Evolutionary conservation across 2,888 invertebrate species (phyloP), one percentile per base, ranked within the genome.

Genomic region (Erebia aethiops): DNA sequence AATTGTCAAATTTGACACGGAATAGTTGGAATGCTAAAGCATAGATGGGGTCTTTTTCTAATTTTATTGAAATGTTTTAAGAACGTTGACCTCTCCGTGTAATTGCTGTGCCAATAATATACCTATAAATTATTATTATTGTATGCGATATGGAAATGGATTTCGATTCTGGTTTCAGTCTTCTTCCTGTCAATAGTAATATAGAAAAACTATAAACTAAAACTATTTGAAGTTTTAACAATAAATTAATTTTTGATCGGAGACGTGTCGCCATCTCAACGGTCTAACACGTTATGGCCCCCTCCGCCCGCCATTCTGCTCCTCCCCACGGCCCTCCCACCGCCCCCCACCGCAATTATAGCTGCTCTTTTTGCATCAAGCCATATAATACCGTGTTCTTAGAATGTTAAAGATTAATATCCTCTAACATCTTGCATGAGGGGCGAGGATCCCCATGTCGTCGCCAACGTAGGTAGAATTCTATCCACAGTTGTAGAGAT

Each of bases 241-340:
- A 49, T 62, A 46, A 62, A 21, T 49, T 49, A 26, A 21, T 49
- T 64, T 13, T 14, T 5, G 16, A 49, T 49, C 10, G 11, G 68
- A 77, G 82, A 85, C 88, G 81, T 87, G 84, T 78, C 77, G 43
- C 77, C 77, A 76, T 80, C 78, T 75, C 83, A 84, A 78, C 87
- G 83, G 84, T 82, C 80, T 76, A 84, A 82, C 81, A 87, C 85
- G 87, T 87, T 88, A 87, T 92, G 90, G 80, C 89, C 91, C 92
- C 91, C 89, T 82, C 89, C 84, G 87, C 79, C 87, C 80, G 87
- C 91, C 89, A 88, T 87, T 82, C 89, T 84, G 89, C 91, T 85
- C 92, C 91, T 87, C 92, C 91, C 90, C 82, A 83, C 81, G 88
- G 78, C 84, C 90, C 92, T 87, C 92, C 92, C 90, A 91, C 85